Evolutionary conservation across 2,113 vertebrate species (phyloP).

Genomic region (Phyllostomus discolor): DNA sequence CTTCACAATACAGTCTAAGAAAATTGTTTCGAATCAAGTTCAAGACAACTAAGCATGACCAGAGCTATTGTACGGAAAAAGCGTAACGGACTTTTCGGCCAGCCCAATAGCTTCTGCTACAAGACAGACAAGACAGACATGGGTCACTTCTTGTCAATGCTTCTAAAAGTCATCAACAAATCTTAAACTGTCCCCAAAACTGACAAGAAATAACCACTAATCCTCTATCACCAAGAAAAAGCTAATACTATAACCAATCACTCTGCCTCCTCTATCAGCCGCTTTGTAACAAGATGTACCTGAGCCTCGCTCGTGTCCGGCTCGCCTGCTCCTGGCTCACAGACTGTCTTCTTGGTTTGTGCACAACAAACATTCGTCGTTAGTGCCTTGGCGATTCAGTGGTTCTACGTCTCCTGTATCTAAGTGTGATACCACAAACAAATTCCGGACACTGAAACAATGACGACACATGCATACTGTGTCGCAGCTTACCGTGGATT

Average conservation of each 20-base stretch:
- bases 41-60: no score
- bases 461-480: not conserved
- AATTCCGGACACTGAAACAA: not conserved
- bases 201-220: not conserved
- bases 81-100: no score
- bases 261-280: not conserved
- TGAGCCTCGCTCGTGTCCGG: rapidly evolving
- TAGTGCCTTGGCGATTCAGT: no score
- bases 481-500: not conserved
- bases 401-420: not conserved
- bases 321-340: no score
- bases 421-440: not conserved
- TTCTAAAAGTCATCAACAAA: not conserved
- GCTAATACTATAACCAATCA: not conserved
- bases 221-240: not conserved
- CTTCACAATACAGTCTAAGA: no score
- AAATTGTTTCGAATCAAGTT: no score
- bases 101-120: not conserved
- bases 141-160: not conserved
- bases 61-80: no score
- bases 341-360: not conserved
- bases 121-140: not conserved
- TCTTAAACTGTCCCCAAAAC: not conserved
- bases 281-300: not conserved
- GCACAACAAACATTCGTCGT: not conserved